Conservation (phyloP, 2,113 vertebrate species). For the Eolophus roseicapilla region DNA sequence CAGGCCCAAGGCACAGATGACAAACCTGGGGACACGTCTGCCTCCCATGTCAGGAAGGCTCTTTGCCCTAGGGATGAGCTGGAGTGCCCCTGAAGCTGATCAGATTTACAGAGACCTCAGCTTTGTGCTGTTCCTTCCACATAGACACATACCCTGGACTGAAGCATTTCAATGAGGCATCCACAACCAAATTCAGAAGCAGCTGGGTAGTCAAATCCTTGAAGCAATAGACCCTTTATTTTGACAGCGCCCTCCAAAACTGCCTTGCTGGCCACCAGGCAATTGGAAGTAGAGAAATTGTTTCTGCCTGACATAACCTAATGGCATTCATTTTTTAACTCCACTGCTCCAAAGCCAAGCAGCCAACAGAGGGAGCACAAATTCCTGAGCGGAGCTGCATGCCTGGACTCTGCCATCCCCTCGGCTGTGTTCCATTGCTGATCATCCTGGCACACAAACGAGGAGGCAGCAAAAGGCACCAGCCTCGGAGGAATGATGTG, state of each 20-base stretch:
- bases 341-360: background rate
- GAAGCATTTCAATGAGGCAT: background rate
- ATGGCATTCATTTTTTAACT: background rate
- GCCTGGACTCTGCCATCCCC: background rate
- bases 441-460: background rate
- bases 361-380: constrained; percentile 58
- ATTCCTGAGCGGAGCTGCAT: background rate
- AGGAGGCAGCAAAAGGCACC: background rate
- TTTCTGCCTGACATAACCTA: background rate
- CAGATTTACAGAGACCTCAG: background rate
- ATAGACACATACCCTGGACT: accelerated
- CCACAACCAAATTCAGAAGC: background rate
- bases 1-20: background rate
- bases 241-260: background rate
- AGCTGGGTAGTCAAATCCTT: background rate
- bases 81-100: background rate
- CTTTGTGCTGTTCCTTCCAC: background rate
- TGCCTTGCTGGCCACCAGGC: background rate
- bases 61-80: background rate
- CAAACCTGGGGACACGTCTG: accelerated
- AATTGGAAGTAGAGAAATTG: background rate
- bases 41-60: background rate
- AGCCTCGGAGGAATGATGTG: background rate
- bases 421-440: background rate
- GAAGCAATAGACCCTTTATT: background rate